Percentiles rank a stretch among this genome's conserved stretches.
phyloP scores from a whole-genome alignment of 2,888 invertebrate species.

The Rhogogaster chlorosoma region DNA sequence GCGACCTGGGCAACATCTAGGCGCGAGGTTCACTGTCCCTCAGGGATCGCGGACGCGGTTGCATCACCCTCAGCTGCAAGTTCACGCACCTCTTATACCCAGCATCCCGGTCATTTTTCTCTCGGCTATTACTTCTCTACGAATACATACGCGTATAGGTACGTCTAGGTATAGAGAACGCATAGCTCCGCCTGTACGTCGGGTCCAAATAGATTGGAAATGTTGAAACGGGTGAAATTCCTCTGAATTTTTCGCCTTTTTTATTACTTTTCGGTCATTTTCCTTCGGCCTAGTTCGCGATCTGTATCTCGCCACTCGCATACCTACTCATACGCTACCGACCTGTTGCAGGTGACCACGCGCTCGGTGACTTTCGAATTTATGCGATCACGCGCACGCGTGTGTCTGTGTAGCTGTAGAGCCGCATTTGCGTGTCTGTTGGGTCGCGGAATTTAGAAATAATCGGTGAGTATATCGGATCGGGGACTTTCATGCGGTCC shows the following conservation, averaged over 20 bases:
- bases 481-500: slow-evolving; percentile 29
- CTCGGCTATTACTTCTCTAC: background rate
- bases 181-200: background rate
- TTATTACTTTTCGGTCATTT: background rate
- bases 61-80: slow-evolving; percentile 48
- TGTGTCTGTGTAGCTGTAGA: background rate
- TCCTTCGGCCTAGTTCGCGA: slow-evolving; percentile 18
- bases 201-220: background rate
- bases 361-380: slow-evolving; percentile 37
- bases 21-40: slow-evolving; percentile 41
- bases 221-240: background rate
- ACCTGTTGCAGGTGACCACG: slow-evolving; percentile 17
- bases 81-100: slow-evolving; percentile 50
- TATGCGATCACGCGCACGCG: slow-evolving; percentile 2
- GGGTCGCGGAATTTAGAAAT: slow-evolving; percentile 37
- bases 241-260: background rate
- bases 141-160: background rate
- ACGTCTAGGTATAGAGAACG: background rate
- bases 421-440: background rate
- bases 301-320: background rate
- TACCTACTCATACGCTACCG: background rate
- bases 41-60: slow-evolving; percentile 41
- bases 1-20: slow-evolving; percentile 16
- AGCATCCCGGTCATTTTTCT: slow-evolving; percentile 8
- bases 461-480: background rate